Base-by-base conservation (phyloP, 1,140 invertebrate genomes). In the Metopolophium dirhodum region DNA sequence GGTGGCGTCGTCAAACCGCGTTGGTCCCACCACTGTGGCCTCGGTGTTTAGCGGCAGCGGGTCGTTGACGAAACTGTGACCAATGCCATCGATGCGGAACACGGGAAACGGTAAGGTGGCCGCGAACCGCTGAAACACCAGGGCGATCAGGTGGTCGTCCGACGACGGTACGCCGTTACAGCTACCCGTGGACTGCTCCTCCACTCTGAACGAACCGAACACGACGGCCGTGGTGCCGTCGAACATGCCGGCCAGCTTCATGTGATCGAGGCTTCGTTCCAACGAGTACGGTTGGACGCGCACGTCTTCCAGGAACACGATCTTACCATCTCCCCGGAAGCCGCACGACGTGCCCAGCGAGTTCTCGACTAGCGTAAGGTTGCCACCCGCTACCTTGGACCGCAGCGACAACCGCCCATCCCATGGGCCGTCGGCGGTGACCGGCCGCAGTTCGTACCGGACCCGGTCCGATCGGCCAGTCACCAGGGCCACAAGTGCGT, bases 341-440 rank as follows among this genome's bases (percentile, higher is more conserved):
- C 23, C 2, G 7, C 4, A 57, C n/a, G 30, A 9, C 7, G 87
- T 89, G 49, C 87, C 51, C 9, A 57, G 30, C 49, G 49, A 37
- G 87, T 89, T 89, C n/a, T 57, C 87, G 49, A 89, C 3, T 22
- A 89, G 22, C 20, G 87, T 89, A 1, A 57, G 9, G 49, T 89
- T 89, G 20, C 87, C 35, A 8, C 51, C 49, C 2, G 54, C 22
- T 8, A 57, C 22, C 37, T 18, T 51, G 49, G 49, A 37, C 14
- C 51, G 49, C 1, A 54, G n/a, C 20, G 87, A 37, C 49, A 37
- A 7, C 30, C 0, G 20, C 30, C 0, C 9, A 8, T 47, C 20
- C 1, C 35, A 22, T 8, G 0, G 22, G 2, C n/a, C 49, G 18
- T 26, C 20, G 30, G 1, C n/a, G 0, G 1, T 0, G n/a, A 47